Conservation (phyloP, 2,113 vertebrate species). For the Tychaedon coryphoeus region DNA sequence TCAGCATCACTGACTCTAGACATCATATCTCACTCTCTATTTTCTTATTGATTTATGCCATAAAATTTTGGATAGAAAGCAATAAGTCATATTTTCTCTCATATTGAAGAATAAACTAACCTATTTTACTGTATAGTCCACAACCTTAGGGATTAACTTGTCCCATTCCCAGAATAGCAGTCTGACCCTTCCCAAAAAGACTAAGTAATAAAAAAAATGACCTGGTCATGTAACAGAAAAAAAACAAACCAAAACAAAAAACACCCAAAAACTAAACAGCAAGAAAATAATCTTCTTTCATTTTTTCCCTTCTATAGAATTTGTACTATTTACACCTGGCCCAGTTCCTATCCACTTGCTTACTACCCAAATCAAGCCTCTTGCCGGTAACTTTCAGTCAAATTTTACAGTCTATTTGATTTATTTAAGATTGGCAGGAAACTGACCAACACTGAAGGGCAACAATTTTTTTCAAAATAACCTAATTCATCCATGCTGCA, state of each 20-base stretch:
- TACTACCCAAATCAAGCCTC: not conserved
- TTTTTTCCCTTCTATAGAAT: not conserved
- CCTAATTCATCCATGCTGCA: not conserved
- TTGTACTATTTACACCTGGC: not conserved
- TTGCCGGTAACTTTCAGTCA: not conserved
- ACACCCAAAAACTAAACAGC: not conserved
- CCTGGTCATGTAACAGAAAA: not conserved
- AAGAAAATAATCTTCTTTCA: not conserved
- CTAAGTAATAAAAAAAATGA: not conserved
- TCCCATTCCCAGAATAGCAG: not conserved
- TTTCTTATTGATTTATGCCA: constrained; percentile 34
- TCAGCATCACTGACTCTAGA: not conserved
- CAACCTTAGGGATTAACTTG: not conserved
- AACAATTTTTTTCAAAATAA: not conserved
- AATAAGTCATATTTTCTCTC: constrained; percentile 17
- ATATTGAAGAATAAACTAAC: constrained; percentile 11
- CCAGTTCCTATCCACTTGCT: not conserved
- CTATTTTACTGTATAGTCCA: not conserved
- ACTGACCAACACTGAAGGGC: not conserved
- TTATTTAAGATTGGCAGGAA: not conserved
- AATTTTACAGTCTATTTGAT: not conserved
- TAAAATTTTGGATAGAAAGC: not conserved
- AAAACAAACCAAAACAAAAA: not conserved
- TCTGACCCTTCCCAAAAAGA: not conserved
- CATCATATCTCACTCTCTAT: not conserved